Evolutionary conservation across 2,888 invertebrate genomes (phyloP).

Genomic region (Erebia ligea): DNA sequence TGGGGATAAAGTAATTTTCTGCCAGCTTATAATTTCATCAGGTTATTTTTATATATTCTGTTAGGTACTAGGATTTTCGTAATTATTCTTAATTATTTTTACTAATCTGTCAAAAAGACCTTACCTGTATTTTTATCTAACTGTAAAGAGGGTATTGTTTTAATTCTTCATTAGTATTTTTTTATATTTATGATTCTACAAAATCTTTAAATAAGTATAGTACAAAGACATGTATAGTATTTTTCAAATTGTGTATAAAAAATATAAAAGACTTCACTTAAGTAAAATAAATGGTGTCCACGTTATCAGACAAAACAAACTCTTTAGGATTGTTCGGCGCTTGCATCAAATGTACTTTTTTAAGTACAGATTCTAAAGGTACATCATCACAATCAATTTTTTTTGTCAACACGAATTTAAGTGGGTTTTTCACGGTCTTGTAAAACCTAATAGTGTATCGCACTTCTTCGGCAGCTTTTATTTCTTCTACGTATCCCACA

Average conservation of each 20-base stretch:
- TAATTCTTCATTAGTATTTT: conserved; percentile 3
- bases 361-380: neutral
- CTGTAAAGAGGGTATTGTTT: conserved; percentile 2
- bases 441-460: too few relatives aligned
- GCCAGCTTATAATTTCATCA: neutral
- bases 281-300: neutral
- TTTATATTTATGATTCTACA: conserved; percentile 2
- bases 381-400: too few relatives aligned
- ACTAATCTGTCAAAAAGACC: neutral
- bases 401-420: too few relatives aligned
- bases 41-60: conserved; percentile 1
- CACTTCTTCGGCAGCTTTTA: too few relatives aligned
- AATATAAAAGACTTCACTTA: too few relatives aligned
- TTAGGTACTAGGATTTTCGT: conserved; percentile 4
- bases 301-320: conserved; percentile 4
- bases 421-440: too few relatives aligned
- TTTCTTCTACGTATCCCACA: too few relatives aligned
- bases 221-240: neutral
- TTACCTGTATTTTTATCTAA: neutral
- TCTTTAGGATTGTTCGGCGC: conserved; percentile 2
- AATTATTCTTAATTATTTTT: neutral
- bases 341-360: conserved; percentile 4
- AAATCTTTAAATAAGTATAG: neutral
- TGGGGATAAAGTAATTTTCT: conserved; percentile 2
- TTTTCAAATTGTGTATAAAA: conserved; percentile 4